These are phyloP conservation scores for Metacarcinus magister DNA, from an alignment of 2,888 invertebrate genomes.

Conservation along the genomic window DNA sequence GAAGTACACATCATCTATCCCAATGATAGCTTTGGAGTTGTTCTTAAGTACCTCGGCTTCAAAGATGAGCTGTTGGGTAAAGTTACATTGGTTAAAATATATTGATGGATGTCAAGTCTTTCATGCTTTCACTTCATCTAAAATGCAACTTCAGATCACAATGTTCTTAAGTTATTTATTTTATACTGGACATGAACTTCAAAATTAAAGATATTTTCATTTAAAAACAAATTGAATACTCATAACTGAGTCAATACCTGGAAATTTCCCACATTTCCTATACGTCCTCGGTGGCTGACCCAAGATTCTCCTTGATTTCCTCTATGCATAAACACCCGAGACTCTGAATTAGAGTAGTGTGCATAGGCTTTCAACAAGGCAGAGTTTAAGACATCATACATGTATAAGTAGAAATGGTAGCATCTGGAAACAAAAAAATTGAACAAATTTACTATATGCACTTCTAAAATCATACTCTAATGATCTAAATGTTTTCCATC, in stretches of 20 bases:
- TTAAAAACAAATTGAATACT: neutral
- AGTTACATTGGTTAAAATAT: neutral
- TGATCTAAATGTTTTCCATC: neutral
- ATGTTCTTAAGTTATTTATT: neutral
- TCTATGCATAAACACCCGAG: neutral
- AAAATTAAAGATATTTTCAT: neutral
- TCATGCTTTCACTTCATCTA: neutral
- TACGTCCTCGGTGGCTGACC: neutral
- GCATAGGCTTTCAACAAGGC: constrained; percentile 46
- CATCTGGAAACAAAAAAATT: constrained; percentile 43
- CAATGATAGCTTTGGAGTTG: constrained; percentile 54
- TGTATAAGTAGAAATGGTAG: constrained; percentile 71
- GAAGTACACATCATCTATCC: constrained; percentile 76
- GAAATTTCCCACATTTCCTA: neutral
- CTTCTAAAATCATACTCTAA: neutral
- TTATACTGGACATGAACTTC: neutral
- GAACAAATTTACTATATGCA: neutral
- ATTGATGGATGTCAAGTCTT: neutral
- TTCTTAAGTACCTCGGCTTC: constrained; percentile 67
- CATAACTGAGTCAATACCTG: constrained; percentile 50
- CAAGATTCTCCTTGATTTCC: constrained; percentile 63
- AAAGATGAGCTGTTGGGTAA: constrained; percentile 66
- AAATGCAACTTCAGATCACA: neutral
- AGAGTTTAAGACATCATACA: constrained; percentile 54
- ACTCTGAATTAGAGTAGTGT: neutral